Evolutionary conservation across 2,113 vertebrate species (phyloP).

Genomic region (Cromileptes altivelis): DNA sequence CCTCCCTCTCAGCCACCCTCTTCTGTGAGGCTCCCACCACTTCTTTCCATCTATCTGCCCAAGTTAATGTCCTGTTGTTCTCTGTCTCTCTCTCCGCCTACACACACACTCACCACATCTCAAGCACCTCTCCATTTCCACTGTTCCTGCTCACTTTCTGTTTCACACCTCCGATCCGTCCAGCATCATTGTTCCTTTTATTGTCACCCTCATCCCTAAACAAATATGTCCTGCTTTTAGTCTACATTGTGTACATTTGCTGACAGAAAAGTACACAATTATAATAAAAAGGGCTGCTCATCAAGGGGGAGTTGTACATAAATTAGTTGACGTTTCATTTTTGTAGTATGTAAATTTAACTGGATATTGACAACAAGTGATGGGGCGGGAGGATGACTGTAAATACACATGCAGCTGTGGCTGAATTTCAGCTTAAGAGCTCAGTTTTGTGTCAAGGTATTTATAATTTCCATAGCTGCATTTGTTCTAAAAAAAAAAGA

Average conservation of each 20-base stretch:
- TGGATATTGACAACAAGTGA: neutral
- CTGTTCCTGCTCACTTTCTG: slow-evolving; percentile 5
- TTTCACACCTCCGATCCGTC: slow-evolving; percentile 28
- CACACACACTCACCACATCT: slow-evolving; percentile 37
- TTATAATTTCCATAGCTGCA: slow-evolving; percentile 22
- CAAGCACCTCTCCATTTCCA: slow-evolving; percentile 45
- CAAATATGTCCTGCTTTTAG: slow-evolving; percentile 19
- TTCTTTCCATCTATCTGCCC: neutral
- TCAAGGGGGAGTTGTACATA: neutral
- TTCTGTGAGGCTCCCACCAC: neutral
- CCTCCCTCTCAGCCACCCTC: slow-evolving; percentile 1
- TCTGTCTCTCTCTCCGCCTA: slow-evolving; percentile 19
- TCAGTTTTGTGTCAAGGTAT: slow-evolving; percentile 19
- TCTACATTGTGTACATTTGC: slow-evolving; percentile 5
- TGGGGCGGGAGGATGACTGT: neutral
- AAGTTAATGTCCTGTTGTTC: slow-evolving; percentile 17
- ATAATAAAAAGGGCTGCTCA: neutral
- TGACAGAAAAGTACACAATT: neutral
- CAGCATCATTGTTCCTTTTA: neutral
- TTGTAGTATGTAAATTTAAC: neutral
- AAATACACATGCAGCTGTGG: neutral
- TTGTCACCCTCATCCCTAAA: slow-evolving; percentile 27
- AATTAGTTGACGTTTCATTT: neutral
- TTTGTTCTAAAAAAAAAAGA: neutral
- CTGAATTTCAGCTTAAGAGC: slow-evolving; percentile 25